Base-by-base conservation (phyloP, 2,797 vertebrate genomes). In the Macropodus opercularis region DNA sequence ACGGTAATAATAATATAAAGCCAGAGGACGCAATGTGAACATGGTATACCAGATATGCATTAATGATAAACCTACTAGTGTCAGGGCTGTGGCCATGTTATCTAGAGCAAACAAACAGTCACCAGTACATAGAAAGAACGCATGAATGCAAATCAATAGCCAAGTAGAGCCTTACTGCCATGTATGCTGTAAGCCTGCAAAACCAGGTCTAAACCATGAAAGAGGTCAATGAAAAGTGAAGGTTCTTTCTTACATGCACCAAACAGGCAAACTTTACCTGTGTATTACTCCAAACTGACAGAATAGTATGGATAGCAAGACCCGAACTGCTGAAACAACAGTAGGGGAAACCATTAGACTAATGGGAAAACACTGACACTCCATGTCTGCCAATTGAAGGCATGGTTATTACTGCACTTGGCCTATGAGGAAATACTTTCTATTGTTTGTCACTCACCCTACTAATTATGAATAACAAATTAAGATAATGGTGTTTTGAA, bases 291-390 rank as follows among this genome's bases (percentile, higher is more conserved):
- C 31, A 52, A 39, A 18, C 27, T 36, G 32, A 43, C 48, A 62
- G 5, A 23, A 52, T 54, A 68, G 63, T n/a, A 34, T 5, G 77
- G 80, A 86, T 74, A 74, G 81, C 10, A 8, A 71, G 69, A 66
- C 51, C 40, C 42, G 22, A 32, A 35, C 11, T 73, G 72, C 76
- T 85, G 78, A 86, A 77, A 63, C 73, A 64, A 75, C 80, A 70
- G 21, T 64, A 80, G 64, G 47, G 66, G 42, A 75, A 80, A 59
- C 69, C 39, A 32, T 72, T 76, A 64, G 55, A 77, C 27, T 32
- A 38, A 47, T 58, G 57, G 56, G 49, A 66, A 59, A 51, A 60
- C 63, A 77, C 42, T 27, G 64, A 79, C 53, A 36, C 32, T 31
- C 19, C 36, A 15, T 55, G 3, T 10, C 48, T 0, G 21, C 23